Evolutionary conservation across 2,888 invertebrate genomes (phyloP).

Genomic region (Phengaris alcon): DNA sequence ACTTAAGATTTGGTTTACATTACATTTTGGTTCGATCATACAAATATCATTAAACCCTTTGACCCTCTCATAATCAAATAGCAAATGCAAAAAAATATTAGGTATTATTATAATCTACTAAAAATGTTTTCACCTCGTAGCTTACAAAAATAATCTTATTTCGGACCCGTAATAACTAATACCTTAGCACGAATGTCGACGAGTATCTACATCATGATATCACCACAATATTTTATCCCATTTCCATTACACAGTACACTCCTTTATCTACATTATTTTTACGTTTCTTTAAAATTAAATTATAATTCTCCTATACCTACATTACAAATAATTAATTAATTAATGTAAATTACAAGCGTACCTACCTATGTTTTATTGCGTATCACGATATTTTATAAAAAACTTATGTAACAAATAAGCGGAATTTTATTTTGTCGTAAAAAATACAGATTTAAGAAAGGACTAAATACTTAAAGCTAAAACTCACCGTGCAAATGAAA

Average conservation of each 20-base stretch:
- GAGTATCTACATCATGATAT: too few relatives aligned
- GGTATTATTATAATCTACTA: too few relatives aligned
- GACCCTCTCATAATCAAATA: not conserved
- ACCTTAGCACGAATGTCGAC: too few relatives aligned
- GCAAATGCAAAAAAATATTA: too few relatives aligned
- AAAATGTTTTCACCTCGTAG: too few relatives aligned
- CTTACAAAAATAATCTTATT: too few relatives aligned
- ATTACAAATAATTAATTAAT: not conserved
- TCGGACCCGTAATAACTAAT: too few relatives aligned
- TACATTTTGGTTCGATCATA: not conserved
- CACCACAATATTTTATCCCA: too few relatives aligned
- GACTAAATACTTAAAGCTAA: not conserved
- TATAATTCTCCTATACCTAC: not conserved
- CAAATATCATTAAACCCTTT: not conserved
- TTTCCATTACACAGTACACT: too few relatives aligned
- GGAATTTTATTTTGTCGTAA: not conserved
- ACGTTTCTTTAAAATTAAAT: not conserved
- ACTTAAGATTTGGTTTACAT: not conserved
- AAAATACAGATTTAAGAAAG: not conserved
- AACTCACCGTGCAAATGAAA: constrained; percentile 26
- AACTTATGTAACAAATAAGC: not conserved
- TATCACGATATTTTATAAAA: not conserved
- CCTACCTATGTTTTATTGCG: not conserved
- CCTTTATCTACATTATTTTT: not conserved
- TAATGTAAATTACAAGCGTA: not conserved